phyloP scores from a whole-genome alignment of 2,888 invertebrate genomes.

The Lasioglossum vierecki region DNA sequence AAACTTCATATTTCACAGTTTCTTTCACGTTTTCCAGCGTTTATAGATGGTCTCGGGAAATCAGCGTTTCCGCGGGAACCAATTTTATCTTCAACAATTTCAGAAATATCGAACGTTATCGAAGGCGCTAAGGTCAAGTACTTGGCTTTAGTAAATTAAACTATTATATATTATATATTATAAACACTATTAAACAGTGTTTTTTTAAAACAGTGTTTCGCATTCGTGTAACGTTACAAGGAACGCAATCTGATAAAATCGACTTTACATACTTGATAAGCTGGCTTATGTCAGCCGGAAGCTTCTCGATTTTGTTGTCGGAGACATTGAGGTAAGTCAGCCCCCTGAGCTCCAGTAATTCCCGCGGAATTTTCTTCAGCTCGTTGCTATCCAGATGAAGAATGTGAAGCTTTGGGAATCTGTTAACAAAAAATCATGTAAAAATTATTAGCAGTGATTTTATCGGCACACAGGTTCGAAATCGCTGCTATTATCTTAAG shows the following conservation, averaged over 20 bases:
- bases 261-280: conserved; percentile 85
- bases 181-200: too few relatives aligned
- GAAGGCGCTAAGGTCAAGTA: neutral
- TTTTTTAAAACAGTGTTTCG: neutral
- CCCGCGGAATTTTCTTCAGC: conserved; percentile 86
- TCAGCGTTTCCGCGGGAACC: neutral
- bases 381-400: conserved; percentile 85
- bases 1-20: conserved; percentile 39
- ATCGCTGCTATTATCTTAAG: too few relatives aligned
- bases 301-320: conserved; percentile 87
- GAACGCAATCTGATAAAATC: conserved; percentile 27
- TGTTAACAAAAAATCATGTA: conserved; percentile 48
- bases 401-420: conserved; percentile 77
- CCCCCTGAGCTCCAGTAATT: conserved; percentile 86
- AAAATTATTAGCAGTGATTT: too few relatives aligned
- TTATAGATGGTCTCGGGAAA: conserved; percentile 19
- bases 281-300: conserved; percentile 88
- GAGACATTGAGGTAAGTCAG: conserved; percentile 89
- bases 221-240: neutral
- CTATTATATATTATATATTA: too few relatives aligned
- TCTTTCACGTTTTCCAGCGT: conserved; percentile 29
- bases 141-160: too few relatives aligned
- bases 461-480: too few relatives aligned
- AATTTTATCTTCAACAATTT: neutral
- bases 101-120: neutral